Evolutionary conservation across 1,140 invertebrate species (phyloP).

Genomic region (Chymomyza costata): DNA sequence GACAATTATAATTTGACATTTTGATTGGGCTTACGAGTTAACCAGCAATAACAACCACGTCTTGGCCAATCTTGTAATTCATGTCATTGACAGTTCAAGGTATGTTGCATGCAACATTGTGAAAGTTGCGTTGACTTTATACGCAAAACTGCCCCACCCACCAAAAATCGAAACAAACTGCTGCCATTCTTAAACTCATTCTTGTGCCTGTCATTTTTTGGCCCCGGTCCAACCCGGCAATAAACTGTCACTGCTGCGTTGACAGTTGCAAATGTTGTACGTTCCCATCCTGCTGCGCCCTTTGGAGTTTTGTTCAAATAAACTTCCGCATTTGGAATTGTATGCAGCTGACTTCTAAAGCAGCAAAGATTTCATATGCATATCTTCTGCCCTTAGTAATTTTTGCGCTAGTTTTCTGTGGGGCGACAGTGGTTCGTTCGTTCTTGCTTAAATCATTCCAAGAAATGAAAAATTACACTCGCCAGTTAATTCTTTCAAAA

Average conservation of each 20-base stretch:
- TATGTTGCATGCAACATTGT: too few relatives aligned
- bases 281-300: background rate
- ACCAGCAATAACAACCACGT: too few relatives aligned
- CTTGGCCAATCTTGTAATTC: too few relatives aligned
- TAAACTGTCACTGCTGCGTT: conserved; percentile 54
- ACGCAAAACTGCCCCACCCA: too few relatives aligned
- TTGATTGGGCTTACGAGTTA: conserved; percentile 65
- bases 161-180: too few relatives aligned
- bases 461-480: conserved; percentile 71
- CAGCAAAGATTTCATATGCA: conserved; percentile 37
- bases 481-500: conserved; percentile 69
- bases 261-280: conserved; percentile 68
- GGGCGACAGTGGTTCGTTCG: background rate
- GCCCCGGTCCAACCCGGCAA: conserved; percentile 64
- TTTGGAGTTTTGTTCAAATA: conserved; percentile 17
- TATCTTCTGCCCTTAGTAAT: conserved; percentile 37
- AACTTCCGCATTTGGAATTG: conserved; percentile 70
- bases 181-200: too few relatives aligned
- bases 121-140: too few relatives aligned
- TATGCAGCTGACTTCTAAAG: too few relatives aligned
- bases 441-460: conserved; percentile 43
- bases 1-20: conserved; percentile 73
- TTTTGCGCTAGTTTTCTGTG: conserved; percentile 8
- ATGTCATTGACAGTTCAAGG: conserved; percentile 71
- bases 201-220: conserved; percentile 63